Base-by-base conservation (phyloP, 2,113 vertebrate species). In the Castor canadensis region DNA sequence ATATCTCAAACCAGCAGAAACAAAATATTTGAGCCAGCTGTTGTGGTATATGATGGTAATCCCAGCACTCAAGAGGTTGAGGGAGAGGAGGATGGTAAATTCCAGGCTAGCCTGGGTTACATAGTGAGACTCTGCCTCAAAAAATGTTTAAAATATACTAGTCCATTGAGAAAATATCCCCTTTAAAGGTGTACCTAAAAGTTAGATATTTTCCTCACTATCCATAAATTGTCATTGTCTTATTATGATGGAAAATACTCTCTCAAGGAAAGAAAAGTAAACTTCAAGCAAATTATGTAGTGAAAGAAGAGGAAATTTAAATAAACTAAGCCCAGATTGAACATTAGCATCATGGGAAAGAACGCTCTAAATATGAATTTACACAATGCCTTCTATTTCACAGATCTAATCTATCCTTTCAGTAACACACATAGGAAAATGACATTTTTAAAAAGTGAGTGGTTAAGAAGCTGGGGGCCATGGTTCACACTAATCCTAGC, bases 231-330 rank as follows among this genome's bases (percentile, higher is more conserved):
- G 9, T 9, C 9, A 87, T 40, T 82, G 22, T 30, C 60, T 85
- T 58, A 52, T 47, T 89, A 81, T 84, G 71, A 79, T 62, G 16
- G 7, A 89, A 95, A 94, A 69, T 40, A 79, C 0, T 3, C 3
- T 64, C 76, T 87, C 40, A 89, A 93, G 35, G 62, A 93, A 94
- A 72, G 28, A 75, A 52, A 94, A 64, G 54, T 62, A 83, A 91
- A 75, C 9, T 10, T 58, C 22, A 83, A 96, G 60, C 3, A 89
- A 86, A 93, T 35, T 52, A 64, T 28, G 28, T 9, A 17, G 35
- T 94, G 1, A 82, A 56, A 92, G 79, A 58, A 76, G 8, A 85
- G 30, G 24, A 91, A 64, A 62, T 38, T 38, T n/a, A 11, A 85
- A 92, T 88, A 86, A 15, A 84, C 12, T 58, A 22, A 89, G 11